phyloP scores from a whole-genome alignment of 2,888 invertebrate genomes.

The Parascotia fuliginaria region DNA sequence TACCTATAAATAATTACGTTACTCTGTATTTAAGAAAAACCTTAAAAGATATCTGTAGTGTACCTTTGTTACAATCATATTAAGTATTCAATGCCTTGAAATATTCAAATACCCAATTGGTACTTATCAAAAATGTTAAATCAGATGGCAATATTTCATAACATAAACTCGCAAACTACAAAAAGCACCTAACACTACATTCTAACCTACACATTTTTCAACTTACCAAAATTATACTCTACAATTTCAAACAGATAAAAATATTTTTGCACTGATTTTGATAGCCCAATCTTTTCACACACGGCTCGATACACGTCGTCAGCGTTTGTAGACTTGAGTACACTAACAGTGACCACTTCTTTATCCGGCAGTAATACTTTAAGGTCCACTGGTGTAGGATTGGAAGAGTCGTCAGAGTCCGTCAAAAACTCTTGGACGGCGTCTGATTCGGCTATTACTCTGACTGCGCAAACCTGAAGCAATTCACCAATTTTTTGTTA shows the following conservation, averaged over 20 bases:
- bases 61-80: too few species aligned
- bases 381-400: conserved; percentile 91
- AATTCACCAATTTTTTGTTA: background rate
- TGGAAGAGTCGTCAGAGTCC: conserved; percentile 94
- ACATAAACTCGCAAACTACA: too few species aligned
- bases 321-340: conserved; percentile 95
- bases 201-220: too few species aligned
- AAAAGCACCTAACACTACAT: too few species aligned
- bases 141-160: too few species aligned
- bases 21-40: too few species aligned
- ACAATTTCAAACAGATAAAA: conserved; percentile 99
- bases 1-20: too few species aligned
- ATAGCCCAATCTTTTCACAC: conserved; percentile 93
- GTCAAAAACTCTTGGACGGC: conserved; percentile 99
- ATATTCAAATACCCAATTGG: too few species aligned
- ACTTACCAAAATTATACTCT: conserved; percentile 97
- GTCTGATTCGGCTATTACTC: conserved; percentile 99
- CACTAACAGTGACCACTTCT: conserved; percentile 94
- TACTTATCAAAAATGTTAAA: too few species aligned
- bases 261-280: conserved; percentile 93
- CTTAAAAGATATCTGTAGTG: too few species aligned
- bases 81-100: too few species aligned
- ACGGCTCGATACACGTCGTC: conserved; percentile 96
- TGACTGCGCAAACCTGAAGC: conserved; percentile 94
- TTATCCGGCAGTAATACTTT: conserved; percentile 95